These are phyloP conservation scores for Hirtodrosophila trivittata DNA, from an alignment of 2,888 invertebrate species.

Conservation along the genomic window DNA sequence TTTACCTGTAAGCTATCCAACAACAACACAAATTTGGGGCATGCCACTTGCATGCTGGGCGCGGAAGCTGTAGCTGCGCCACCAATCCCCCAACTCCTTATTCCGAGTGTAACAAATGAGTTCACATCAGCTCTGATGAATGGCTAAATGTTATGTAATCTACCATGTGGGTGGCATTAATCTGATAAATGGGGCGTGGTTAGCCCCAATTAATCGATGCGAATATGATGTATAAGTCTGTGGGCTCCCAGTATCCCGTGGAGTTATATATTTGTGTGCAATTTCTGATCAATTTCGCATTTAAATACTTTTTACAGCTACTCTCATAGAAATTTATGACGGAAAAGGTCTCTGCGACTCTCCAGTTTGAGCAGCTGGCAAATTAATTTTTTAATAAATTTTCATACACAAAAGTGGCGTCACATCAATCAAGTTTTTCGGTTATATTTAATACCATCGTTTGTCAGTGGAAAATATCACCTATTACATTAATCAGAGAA, in stretches of 20 bases:
- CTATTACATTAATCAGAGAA: constrained; percentile 1
- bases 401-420: not conserved
- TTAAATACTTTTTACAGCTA: constrained; percentile 5
- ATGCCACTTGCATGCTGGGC: constrained; percentile 27
- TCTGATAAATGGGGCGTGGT: constrained; percentile 29
- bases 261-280: constrained; percentile 10
- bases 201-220: constrained; percentile 27
- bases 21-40: constrained; percentile 29
- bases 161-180: constrained; percentile 32
- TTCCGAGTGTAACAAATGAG: no score
- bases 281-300: constrained; percentile 37
- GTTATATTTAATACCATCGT: not conserved
- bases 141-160: no score
- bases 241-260: constrained; percentile 21
- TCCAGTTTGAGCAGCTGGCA: not conserved
- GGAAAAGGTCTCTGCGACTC: not conserved
- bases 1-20: constrained; percentile 6
- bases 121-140: no score
- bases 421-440: not conserved
- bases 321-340: not conserved
- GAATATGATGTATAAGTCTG: constrained; percentile 25
- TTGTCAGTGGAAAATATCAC: not conserved
- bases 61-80: constrained; percentile 3
- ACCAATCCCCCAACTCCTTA: not conserved
- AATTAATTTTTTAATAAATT: not conserved